Conservation (phyloP, 2,113 vertebrate species). For the Archocentrus centrarchus region DNA sequence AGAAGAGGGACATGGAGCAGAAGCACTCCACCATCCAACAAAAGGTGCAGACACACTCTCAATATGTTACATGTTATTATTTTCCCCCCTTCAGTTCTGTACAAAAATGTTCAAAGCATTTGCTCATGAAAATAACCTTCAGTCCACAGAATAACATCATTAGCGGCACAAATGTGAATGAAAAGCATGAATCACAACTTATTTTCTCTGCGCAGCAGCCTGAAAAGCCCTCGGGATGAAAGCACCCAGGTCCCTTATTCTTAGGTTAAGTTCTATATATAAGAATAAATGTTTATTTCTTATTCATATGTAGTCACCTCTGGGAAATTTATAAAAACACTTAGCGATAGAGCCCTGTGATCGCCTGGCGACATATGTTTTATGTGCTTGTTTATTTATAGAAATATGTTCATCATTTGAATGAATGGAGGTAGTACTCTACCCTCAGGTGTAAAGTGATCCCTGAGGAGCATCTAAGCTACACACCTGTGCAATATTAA, state of each 20-base stretch:
- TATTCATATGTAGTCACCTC: no score
- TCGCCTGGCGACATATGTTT: background rate
- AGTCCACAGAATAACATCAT: background rate
- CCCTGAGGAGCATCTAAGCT: constrained; percentile 54
- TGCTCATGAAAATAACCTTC: background rate
- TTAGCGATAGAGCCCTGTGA: background rate
- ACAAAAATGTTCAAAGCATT: background rate
- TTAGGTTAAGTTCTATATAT: background rate
- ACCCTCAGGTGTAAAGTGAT: constrained; percentile 51
- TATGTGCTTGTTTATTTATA: background rate
- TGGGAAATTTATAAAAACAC: background rate
- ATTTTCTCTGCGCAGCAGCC: background rate
- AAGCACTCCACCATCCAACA: constrained; percentile 99
- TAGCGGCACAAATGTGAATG: background rate
- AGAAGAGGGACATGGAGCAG: constrained; percentile 96
- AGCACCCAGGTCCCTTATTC: background rate
- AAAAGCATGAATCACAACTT: background rate
- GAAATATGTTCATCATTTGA: constrained; percentile 22
- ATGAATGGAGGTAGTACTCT: constrained; percentile 44
- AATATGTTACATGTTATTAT: background rate
- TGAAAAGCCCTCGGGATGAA: background rate
- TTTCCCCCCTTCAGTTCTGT: background rate
- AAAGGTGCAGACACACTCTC: constrained; percentile 85
- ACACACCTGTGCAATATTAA: constrained; percentile 70
- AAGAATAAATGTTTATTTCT: background rate